Evolutionary conservation across 2,888 invertebrate genomes (phyloP).

Genomic region (Drosophila niveifrons): DNA sequence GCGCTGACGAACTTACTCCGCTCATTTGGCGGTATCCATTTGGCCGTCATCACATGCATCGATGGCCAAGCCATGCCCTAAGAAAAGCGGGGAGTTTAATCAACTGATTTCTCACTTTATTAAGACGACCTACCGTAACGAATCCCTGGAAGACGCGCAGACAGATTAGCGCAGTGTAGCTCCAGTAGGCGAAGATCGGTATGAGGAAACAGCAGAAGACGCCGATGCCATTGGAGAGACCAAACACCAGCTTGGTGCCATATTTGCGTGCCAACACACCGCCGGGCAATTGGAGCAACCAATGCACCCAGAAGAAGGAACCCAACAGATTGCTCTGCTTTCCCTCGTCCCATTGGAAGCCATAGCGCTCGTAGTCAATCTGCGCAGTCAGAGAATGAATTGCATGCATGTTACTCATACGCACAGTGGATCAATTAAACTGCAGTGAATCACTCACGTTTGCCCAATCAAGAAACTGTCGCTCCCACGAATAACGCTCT

Average conservation of each 20-base stretch:
- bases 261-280: conserved; percentile 89
- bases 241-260: conserved; percentile 91
- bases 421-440: not conserved
- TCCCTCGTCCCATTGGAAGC: conserved; percentile 89
- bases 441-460: conserved; percentile 62
- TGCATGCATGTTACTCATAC: conserved; percentile 9
- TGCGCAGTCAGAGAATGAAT: conserved; percentile 37
- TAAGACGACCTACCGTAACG: conserved; percentile 86
- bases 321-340: conserved; percentile 89
- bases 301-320: conserved; percentile 91
- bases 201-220: conserved; percentile 89
- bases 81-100: not conserved
- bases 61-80: conserved; percentile 91
- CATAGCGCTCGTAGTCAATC: conserved; percentile 76
- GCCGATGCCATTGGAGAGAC: conserved; percentile 88
- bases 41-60: conserved; percentile 92
- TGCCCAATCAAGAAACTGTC: conserved; percentile 73
- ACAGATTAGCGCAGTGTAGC: conserved; percentile 87
- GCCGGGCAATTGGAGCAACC: conserved; percentile 90
- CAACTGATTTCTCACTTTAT: conserved; percentile 72
- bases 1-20: conserved; percentile 90
- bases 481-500: conserved; percentile 68
- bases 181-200: conserved; percentile 88
- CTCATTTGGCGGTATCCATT: conserved; percentile 93
- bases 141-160: conserved; percentile 90